phyloP scores from a whole-genome alignment of 2,113 vertebrate species.

The Nematolebias whitei region DNA sequence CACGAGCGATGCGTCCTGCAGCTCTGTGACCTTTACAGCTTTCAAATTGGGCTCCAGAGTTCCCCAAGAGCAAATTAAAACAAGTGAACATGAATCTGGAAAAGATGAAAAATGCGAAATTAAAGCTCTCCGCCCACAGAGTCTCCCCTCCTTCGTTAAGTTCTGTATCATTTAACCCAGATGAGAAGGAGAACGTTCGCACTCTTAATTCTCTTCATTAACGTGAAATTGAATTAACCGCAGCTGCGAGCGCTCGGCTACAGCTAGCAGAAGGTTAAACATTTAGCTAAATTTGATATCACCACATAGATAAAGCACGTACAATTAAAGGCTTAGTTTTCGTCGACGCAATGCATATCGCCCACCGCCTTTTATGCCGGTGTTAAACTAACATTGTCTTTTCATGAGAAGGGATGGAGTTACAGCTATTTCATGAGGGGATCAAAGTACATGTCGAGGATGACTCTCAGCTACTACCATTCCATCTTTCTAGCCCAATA shows the following conservation, averaged over 20 bases:
- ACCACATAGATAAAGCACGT: neutral
- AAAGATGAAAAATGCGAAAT: neutral
- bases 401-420: no score
- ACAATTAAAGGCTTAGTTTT: no score
- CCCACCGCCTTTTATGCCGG: no score
- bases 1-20: neutral
- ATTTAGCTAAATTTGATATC: neutral
- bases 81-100: neutral
- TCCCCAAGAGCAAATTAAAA: conserved; percentile 40
- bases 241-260: neutral
- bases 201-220: neutral
- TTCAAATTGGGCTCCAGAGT: conserved; percentile 30
- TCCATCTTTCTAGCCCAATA: no score
- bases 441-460: no score
- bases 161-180: neutral
- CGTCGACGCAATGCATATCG: no score
- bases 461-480: no score
- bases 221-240: neutral
- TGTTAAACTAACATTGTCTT: no score
- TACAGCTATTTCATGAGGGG: no score
- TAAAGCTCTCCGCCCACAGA: neutral
- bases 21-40: neutral
- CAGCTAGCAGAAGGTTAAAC: conserved; percentile 4
- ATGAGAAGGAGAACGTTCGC: neutral
- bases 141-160: neutral